A percentile compares a stretch with the other conserved stretches of the same genome.
Evolutionary conservation across 2,888 invertebrate genomes (phyloP).

Genomic region (Ditula angustiorana): DNA sequence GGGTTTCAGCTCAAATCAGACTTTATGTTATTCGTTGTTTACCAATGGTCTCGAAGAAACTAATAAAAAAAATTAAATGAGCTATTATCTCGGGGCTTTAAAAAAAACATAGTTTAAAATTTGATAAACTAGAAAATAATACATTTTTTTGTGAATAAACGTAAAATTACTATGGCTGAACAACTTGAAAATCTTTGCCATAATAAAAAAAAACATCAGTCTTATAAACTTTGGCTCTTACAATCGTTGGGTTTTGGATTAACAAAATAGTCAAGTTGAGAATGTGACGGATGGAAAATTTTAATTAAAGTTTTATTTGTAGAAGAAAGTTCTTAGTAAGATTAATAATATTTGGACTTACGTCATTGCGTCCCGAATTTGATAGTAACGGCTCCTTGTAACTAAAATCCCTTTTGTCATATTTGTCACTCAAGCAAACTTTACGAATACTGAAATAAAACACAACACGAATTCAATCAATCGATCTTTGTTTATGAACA

Average conservation of each 20-base stretch:
- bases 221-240: not conserved
- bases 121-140: no score
- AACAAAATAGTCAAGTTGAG: no score
- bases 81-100: no score
- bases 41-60: no score
- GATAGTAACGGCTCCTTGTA: conserved; percentile 64
- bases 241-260: no score
- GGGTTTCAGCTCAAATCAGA: no score
- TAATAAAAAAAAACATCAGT: not conserved
- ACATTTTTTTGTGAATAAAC: no score
- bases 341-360: conserved; percentile 57
- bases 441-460: conserved; percentile 73
- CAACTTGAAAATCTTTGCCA: not conserved
- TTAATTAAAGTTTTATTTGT: not conserved
- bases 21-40: no score
- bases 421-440: conserved; percentile 76
- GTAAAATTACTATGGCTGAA: not conserved
- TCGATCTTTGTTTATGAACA: conserved; percentile 43
- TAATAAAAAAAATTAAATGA: no score
- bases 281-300: no score
- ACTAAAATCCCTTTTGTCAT: conserved; percentile 70
- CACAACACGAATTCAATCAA: conserved; percentile 41
- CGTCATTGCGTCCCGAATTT: conserved; percentile 65
- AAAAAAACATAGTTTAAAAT: no score
- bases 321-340: no score